Percentiles rank a stretch among this genome's conserved stretches.
These are phyloP conservation scores for Butorides virescens DNA, from an alignment of 2,113 vertebrate species.

Conservation along the genomic window DNA sequence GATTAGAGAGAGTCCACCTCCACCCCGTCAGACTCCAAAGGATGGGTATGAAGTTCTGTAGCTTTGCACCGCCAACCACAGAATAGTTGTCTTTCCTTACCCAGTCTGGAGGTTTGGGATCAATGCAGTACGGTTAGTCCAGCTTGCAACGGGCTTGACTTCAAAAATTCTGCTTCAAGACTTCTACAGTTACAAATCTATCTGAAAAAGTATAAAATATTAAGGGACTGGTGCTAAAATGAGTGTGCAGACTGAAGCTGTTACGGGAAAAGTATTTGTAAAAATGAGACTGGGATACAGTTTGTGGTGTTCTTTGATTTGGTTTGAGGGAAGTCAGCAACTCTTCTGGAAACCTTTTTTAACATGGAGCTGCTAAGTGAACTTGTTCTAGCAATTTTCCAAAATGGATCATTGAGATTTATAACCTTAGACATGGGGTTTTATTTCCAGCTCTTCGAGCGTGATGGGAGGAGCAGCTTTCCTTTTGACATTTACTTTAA, in stretches of 20 bases:
- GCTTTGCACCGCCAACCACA: neutral
- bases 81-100: neutral
- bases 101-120: neutral
- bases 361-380: neutral
- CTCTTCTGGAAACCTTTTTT: neutral
- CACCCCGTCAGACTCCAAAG: neutral
- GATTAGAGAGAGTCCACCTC: neutral
- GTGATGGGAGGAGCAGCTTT: neutral
- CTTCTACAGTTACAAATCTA: neutral
- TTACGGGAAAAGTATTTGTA: neutral
- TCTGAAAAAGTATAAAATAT: neutral
- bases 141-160: neutral
- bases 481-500: constrained; percentile 56
- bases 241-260: neutral
- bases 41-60: neutral
- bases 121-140: neutral
- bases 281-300: neutral
- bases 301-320: neutral
- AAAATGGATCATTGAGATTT: neutral
- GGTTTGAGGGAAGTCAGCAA: neutral
- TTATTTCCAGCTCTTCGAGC: constrained; percentile 34
- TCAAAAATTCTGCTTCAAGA: constrained; percentile 7
- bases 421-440: constrained; percentile 1
- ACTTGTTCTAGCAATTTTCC: neutral
- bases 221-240: neutral